Percentiles rank a stretch among this genome's conserved stretches.
Evolutionary conservation across 2,113 vertebrate genomes (phyloP).

Genomic region (Malurus alboscapulatus): DNA sequence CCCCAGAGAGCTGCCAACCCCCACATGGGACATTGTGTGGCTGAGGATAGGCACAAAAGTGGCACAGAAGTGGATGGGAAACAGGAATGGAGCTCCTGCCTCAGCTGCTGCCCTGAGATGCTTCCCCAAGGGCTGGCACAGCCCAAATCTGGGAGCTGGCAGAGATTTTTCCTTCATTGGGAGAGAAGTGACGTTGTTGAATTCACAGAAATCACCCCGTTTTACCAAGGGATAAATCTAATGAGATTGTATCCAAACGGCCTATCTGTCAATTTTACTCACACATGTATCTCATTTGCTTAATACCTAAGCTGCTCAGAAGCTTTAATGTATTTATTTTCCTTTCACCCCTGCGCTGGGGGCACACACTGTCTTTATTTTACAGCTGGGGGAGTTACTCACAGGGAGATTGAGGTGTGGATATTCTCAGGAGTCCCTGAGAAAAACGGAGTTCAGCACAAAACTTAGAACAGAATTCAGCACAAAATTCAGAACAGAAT

Average conservation of each 20-base stretch:
- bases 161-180: neutral
- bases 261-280: slow-evolving; percentile 24
- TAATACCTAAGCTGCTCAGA: slow-evolving; percentile 54
- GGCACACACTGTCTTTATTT: slow-evolving; percentile 25
- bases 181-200: neutral
- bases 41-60: fast-evolving
- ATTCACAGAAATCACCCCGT: neutral
- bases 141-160: neutral
- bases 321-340: slow-evolving; percentile 58
- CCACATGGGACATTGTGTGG: fast-evolving
- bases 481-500: too few relatives aligned
- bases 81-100: neutral
- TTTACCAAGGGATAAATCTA: slow-evolving; percentile 44
- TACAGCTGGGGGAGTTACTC: slow-evolving; percentile 37
- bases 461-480: too few relatives aligned
- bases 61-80: fast-evolving
- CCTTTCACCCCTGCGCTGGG: neutral
- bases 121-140: neutral
- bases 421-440: neutral
- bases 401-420: neutral
- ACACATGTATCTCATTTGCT: slow-evolving; percentile 59
- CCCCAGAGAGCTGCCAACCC: neutral
- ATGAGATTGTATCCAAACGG: slow-evolving; percentile 20
- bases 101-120: neutral
- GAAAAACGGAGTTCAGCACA: neutral